A percentile compares a stretch with the other conserved stretches of the same genome.
phyloP scores from a whole-genome alignment of 2,888 invertebrate species.

The Callinectes sapidus region DNA sequence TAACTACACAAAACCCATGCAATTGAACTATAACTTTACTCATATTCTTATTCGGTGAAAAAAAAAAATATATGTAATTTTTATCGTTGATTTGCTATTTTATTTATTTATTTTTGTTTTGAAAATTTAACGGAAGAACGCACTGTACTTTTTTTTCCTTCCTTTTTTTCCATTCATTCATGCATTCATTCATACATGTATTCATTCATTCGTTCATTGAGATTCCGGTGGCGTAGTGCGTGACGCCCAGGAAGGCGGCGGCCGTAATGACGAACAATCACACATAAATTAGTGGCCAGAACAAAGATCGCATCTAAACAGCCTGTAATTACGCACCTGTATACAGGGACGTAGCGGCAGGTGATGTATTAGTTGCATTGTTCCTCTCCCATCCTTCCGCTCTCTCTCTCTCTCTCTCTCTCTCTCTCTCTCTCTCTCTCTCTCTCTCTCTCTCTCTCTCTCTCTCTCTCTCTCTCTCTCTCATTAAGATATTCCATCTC shows the following conservation, averaged over 20 bases:
- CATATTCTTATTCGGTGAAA: no score
- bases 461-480: background rate
- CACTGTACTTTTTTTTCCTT: background rate
- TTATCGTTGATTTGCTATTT: background rate
- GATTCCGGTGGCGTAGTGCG: background rate
- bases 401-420: conserved; percentile 42
- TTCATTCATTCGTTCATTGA: background rate
- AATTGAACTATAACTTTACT: no score
- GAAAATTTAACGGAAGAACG: no score
- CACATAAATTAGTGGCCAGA: background rate
- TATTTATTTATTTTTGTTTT: background rate
- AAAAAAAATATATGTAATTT: no score
- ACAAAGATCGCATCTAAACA: conserved; percentile 37
- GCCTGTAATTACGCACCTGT: conserved; percentile 32
- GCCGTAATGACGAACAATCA: conserved; percentile 22
- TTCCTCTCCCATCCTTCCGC: conserved; percentile 9
- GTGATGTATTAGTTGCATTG: background rate
- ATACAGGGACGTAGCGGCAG: conserved; percentile 28
- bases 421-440: conserved; percentile 38
- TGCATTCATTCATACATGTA: background rate
- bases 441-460: conserved; percentile 4
- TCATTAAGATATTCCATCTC: background rate
- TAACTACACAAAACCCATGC: no score
- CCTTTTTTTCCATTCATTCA: background rate
- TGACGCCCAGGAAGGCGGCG: background rate